Evolutionary conservation across 1,140 invertebrate genomes (phyloP).

Genomic region (Orchestia grillus): DNA sequence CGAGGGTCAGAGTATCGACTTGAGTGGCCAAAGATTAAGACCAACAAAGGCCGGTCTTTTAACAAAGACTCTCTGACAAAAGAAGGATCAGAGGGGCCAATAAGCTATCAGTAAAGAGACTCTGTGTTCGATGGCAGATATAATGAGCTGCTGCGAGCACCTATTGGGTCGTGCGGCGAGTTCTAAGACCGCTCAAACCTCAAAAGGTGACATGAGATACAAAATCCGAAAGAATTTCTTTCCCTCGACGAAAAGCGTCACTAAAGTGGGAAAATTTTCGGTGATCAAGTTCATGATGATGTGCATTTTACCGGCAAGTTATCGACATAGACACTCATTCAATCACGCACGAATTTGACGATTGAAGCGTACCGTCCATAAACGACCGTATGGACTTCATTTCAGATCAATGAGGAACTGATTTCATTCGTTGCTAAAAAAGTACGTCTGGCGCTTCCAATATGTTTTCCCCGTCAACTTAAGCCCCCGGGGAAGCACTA

Average conservation of each 20-base stretch:
- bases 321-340: not conserved
- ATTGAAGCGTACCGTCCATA: not conserved
- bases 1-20: constrained; percentile 38
- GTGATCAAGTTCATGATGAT: not conserved
- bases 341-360: not conserved
- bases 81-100: constrained; percentile 39
- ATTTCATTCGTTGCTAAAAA: not conserved
- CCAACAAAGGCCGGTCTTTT: constrained; percentile 18
- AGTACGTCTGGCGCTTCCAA: not conserved
- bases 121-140: not conserved
- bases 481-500: constrained; percentile 35
- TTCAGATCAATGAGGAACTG: not conserved
- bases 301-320: not conserved
- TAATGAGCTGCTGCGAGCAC: not conserved
- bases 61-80: constrained; percentile 34
- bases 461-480: not conserved
- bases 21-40: constrained; percentile 41
- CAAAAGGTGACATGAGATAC: not conserved
- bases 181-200: not conserved
- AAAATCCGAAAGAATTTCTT: not conserved
- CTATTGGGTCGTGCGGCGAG: constrained; percentile 8
- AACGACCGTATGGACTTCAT: not conserved
- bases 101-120: constrained; percentile 31
- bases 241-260: not conserved
- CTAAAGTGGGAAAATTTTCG: not conserved